Evolutionary conservation across 2,113 vertebrate species (phyloP).

Genomic region (Takifugu flavidus): DNA sequence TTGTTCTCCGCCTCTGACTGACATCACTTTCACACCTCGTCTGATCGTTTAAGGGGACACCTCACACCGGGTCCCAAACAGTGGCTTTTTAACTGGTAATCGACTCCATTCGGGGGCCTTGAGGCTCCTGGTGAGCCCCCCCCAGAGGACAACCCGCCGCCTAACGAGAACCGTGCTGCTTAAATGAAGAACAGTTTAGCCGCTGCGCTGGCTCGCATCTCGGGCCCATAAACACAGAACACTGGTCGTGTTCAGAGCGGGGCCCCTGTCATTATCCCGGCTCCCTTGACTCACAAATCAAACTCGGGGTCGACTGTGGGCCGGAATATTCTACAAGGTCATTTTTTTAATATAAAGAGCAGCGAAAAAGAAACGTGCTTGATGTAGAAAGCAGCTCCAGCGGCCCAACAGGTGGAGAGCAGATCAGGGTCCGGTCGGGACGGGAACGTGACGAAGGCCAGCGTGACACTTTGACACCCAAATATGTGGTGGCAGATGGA

Average conservation of each 20-base stretch:
- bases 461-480: constrained; percentile 4
- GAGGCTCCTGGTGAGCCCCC: constrained; percentile 64
- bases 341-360: background rate
- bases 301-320: constrained; percentile 45
- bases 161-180: constrained; percentile 81
- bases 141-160: constrained; percentile 20
- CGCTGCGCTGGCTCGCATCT: constrained; percentile 79
- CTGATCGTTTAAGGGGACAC: constrained; percentile 39
- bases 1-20: constrained; percentile 10
- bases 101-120: constrained; percentile 69
- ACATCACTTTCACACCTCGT: constrained; percentile 36
- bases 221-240: constrained; percentile 74
- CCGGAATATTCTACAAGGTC: constrained; percentile 19
- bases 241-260: constrained; percentile 68
- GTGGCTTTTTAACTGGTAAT: constrained; percentile 58
- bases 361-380: constrained; percentile 34
- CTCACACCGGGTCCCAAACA: constrained; percentile 34
- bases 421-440: constrained; percentile 9
- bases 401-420: constrained; percentile 5
- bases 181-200: constrained; percentile 84
- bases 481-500: constrained; percentile 27
- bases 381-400: background rate
- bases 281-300: constrained; percentile 77
- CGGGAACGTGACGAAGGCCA: background rate
- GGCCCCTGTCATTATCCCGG: constrained; percentile 74